These are phyloP conservation scores for Pollenia angustigena DNA, from an alignment of 2,888 invertebrate genomes.

Conservation along the genomic window DNA sequence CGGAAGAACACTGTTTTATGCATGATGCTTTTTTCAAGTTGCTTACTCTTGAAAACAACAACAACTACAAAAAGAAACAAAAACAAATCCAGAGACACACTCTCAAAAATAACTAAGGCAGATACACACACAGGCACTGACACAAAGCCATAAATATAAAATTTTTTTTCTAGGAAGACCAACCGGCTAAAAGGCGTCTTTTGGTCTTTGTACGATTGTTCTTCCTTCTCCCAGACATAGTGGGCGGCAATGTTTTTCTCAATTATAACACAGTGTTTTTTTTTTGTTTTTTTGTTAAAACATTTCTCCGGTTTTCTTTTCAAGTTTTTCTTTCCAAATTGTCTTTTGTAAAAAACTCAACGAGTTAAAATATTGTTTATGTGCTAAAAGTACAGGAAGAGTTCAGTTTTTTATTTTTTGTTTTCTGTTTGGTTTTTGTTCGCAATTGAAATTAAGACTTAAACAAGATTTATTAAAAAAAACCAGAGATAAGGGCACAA, in stretches of 20 bases:
- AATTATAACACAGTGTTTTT: constrained; percentile 74
- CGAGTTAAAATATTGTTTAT: constrained; percentile 61
- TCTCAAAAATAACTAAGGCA: background rate
- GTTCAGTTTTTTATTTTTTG: constrained; percentile 33
- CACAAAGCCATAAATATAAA: background rate
- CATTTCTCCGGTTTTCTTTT: constrained; percentile 44
- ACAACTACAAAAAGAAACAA: constrained; percentile 8
- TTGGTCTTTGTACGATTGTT: constrained; percentile 7
- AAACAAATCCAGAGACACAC: background rate
- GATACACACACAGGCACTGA: background rate
- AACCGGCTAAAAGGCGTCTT: constrained; percentile 66
- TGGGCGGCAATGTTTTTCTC: constrained; percentile 69
- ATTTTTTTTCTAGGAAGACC: background rate
- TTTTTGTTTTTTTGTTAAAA: constrained; percentile 53
- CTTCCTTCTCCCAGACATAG: constrained; percentile 44
- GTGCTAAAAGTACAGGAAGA: constrained; percentile 65
- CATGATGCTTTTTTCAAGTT: constrained; percentile 67
- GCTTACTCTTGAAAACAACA: constrained; percentile 47
- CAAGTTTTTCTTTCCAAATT: background rate
- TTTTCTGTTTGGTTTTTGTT: constrained; percentile 18
- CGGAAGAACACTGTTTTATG: constrained; percentile 71
- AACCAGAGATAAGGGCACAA: background rate
- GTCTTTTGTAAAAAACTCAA: background rate
- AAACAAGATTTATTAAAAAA: constrained; percentile 56
- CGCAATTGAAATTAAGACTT: constrained; percentile 55